These are phyloP conservation scores for chimpanzee (Pan troglodytes) DNA, from an alignment of 2,113 vertebrate species.

Conservation along the genomic window NHGRI_mPanTro3-v2.1_pri NC_072413.2:64518501-64519000, in stretches of 20 bases:
- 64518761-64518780: conserved; percentile 47
- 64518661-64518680: conserved; percentile 33
- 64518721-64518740: conserved; percentile 31
- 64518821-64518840: conserved; percentile 52
- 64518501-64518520: conserved; percentile 8
- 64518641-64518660: conserved; percentile 46
- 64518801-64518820: conserved; percentile 44
- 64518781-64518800: conserved; percentile 39
- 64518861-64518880: conserved; percentile 28
- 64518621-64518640: not conserved
- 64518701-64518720: conserved; percentile 19
- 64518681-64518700: conserved; percentile 50
- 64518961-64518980: not conserved
- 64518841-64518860: conserved; percentile 13
- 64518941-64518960: not conserved
- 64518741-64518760: conserved; percentile 6
- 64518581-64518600: conserved; percentile 23
- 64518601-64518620: conserved; percentile 46
- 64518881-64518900: conserved; percentile 57
- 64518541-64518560: conserved; percentile 17
- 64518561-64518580: conserved; percentile 15
- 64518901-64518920: conserved; percentile 44
- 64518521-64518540: conserved; percentile 30
- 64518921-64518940: not conserved
- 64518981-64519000: not conserved